Evolutionary conservation across 2,888 invertebrate species (phyloP), one percentile per base, ranked within the genome.

Genomic region (Euplagia quadripunctaria): DNA sequence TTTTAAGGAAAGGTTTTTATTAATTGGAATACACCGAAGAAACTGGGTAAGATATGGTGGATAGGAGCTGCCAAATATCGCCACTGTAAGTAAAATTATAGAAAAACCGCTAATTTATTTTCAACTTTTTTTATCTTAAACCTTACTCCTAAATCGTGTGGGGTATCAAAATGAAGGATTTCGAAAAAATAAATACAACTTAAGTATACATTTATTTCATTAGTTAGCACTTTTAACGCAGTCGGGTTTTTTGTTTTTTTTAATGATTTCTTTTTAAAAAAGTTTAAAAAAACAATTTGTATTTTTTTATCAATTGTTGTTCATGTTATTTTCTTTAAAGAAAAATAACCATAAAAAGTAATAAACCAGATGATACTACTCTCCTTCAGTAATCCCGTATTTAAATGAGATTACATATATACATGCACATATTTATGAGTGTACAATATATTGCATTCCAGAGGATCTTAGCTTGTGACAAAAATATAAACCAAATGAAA

Each of bases 401-500:
- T 46, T 46, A 46, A 11, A 8, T n/a, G 11, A 20, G 11, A 58
- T 7, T 58, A 1, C 1, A 20, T n/a, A 3, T 58, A 58, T 12
- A 58, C 31, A 31, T 31, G 31, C 31, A 31, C 31, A 31, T 31
- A n/a, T 58, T 58, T 58, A 58, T 7, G 11, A 11, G 4, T 9
- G 7, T 1, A 20, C 20, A 61, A 14, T 61, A 4, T 58, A 12
- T 58, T 20, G 16, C 7, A 66, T 58, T n/a, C 41, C n/a, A 12
- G 52, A 49, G 42, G 14, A 67, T 67, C 71, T 51, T 46, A 63
- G 20, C 42, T 17, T 51, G 66, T 41, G 20, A 16, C 67, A 61
- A 72, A 61, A n/a, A 51, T 64, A 81, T 80, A 79, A 82, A 84
- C 74, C 52, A 52, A 65, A 55, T 31, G 79, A 74, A 79, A 82